These are phyloP conservation scores for Perca flavescens DNA, from an alignment of 2,113 vertebrate species.

Conservation along the genomic window DNA sequence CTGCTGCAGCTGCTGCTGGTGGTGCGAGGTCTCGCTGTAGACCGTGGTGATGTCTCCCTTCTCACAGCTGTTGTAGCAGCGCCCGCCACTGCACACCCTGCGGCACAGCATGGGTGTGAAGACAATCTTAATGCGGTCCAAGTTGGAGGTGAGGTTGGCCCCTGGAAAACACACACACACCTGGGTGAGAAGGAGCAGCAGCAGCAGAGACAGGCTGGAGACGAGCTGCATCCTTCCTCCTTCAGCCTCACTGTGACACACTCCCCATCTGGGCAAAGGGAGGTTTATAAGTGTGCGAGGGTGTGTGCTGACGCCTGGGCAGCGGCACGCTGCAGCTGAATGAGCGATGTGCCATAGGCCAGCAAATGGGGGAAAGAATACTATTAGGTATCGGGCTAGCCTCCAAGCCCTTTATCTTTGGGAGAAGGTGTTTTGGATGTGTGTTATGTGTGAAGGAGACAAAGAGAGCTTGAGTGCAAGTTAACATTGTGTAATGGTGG, in stretches of 20 bases:
- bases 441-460: conserved; percentile 70
- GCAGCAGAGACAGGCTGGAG: conserved; percentile 60
- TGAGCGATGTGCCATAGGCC: conserved; percentile 75
- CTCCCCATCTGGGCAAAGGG: conserved; percentile 69
- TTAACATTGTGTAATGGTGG: conserved; percentile 78
- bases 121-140: conserved; percentile 87
- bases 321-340: conserved; percentile 72
- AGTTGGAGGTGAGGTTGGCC: conserved; percentile 83
- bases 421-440: conserved; percentile 79
- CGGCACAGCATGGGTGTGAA: conserved; percentile 87
- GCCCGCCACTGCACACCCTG: conserved; percentile 78
- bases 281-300: conserved; percentile 81
- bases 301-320: conserved; percentile 76
- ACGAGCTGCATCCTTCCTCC: conserved; percentile 80
- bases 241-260: conserved; percentile 70
- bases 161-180: conserved; percentile 79
- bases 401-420: conserved; percentile 81
- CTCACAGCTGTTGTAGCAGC: conserved; percentile 85
- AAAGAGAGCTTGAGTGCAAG: conserved; percentile 71
- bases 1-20: conserved; percentile 67
- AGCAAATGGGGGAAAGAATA: conserved; percentile 66
- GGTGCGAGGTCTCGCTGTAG: conserved; percentile 82
- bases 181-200: conserved; percentile 72
- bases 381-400: conserved; percentile 66
- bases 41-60: conserved; percentile 86